These are phyloP conservation scores for Muscicapa striata DNA, from an alignment of 2,797 vertebrate species.

Conservation along the genomic window DNA sequence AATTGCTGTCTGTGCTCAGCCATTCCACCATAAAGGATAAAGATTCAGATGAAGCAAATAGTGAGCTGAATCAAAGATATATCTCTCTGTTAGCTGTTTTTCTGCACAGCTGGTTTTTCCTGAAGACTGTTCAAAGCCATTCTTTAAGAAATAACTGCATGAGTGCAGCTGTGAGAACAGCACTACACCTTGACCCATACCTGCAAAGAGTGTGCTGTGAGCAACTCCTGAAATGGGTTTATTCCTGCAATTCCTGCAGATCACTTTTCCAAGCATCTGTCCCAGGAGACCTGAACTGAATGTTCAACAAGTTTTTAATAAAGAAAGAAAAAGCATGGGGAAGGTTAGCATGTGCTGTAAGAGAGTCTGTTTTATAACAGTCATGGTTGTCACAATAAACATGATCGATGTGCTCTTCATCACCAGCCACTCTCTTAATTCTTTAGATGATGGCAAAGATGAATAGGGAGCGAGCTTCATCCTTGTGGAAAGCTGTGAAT, in stretches of 20 bases:
- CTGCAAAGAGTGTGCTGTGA: neutral
- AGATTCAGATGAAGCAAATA: neutral
- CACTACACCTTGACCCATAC: neutral
- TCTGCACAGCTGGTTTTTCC: neutral
- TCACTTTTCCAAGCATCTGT: neutral
- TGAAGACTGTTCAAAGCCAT: neutral
- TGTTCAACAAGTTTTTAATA: slow-evolving; percentile 7
- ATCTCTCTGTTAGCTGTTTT: neutral
- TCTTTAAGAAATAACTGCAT: neutral
- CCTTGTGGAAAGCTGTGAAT: slow-evolving; percentile 32
- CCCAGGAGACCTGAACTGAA: neutral
- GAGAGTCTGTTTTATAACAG: slow-evolving; percentile 65
- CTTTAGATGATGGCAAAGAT: slow-evolving; percentile 54
- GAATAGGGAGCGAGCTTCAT: slow-evolving; percentile 46
- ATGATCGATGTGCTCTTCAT: slow-evolving; percentile 72
- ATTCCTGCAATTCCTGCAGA: neutral
- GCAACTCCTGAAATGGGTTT: neutral
- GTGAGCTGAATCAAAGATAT: neutral
- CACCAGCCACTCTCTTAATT: slow-evolving; percentile 50
- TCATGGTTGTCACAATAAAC: slow-evolving; percentile 64
- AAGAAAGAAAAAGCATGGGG: neutral
- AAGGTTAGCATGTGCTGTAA: slow-evolving; percentile 25
- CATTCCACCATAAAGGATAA: neutral
- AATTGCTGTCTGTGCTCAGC: neutral
- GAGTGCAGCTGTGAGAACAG: neutral